Percentiles rank a stretch among this genome's conserved stretches.
These are phyloP conservation scores for Bombus impatiens DNA, from an alignment of 1,140 invertebrate species.

Conservation along the genomic window DNA sequence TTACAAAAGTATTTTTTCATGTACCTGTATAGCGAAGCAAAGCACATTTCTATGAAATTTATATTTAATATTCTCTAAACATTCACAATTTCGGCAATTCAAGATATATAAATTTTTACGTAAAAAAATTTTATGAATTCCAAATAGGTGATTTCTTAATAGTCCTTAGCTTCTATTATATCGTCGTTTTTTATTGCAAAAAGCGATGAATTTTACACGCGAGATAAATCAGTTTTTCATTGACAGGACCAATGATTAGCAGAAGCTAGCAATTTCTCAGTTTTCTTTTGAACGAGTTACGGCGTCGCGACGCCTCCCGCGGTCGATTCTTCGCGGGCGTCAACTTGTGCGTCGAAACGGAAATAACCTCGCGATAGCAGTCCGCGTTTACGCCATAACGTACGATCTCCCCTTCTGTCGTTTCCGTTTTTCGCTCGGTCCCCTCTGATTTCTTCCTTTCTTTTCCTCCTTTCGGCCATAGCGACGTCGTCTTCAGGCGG, in stretches of 20 bases:
- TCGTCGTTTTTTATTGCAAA: neutral
- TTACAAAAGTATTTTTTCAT: no score
- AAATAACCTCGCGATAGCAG: conserved; percentile 59
- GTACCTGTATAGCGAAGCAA: no score
- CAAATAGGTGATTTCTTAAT: neutral
- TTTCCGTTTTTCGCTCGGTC: conserved; percentile 17
- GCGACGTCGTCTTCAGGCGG: neutral
- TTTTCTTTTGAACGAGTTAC: conserved; percentile 23
- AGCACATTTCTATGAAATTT: no score
- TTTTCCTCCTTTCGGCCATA: conserved; percentile 1
- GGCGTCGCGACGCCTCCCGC: conserved; percentile 29
- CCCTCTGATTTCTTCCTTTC: neutral
- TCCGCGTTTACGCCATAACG: conserved; percentile 50
- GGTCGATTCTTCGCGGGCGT: conserved; percentile 18
- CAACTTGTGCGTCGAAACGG: conserved; percentile 43
- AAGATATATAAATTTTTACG: no score
- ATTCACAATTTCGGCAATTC: no score
- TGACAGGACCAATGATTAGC: neutral
- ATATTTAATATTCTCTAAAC: no score
- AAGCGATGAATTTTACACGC: neutral
- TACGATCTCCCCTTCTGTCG: neutral
- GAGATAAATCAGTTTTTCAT: conserved; percentile 7
- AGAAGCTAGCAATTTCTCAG: conserved; percentile 15
- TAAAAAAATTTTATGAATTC: neutral
- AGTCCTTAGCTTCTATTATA: neutral